These are phyloP conservation scores for Lasioglossum marginatum DNA, from an alignment of 2,888 invertebrate species.

Conservation along the genomic window DNA sequence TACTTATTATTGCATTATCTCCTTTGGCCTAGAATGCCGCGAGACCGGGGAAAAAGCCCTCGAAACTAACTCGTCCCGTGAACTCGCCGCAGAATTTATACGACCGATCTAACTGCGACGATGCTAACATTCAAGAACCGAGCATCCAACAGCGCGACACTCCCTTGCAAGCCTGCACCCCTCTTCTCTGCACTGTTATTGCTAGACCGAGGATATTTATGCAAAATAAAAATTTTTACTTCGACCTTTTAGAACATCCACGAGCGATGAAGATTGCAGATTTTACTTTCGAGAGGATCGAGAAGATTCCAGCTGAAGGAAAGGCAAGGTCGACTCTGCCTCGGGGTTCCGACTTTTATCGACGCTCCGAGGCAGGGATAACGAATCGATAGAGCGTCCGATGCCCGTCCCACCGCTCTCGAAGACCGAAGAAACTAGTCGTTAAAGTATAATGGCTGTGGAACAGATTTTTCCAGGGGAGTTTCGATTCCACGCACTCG, in stretches of 20 bases:
- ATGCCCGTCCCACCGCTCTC: not conserved
- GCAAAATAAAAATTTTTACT: not conserved
- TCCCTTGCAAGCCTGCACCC: not conserved
- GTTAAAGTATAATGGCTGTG: not conserved
- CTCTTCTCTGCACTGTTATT: not conserved
- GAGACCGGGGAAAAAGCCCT: slow-evolving; percentile 46
- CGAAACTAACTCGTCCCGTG: slow-evolving; percentile 36
- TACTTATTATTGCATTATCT: slow-evolving; percentile 82
- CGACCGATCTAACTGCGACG: not conserved
- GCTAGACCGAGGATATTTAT: not conserved
- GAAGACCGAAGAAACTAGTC: not conserved
- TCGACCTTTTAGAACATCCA: no score
- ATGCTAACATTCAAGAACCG: not conserved
- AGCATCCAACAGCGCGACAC: not conserved
- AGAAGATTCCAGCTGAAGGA: not conserved
- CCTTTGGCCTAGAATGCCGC: slow-evolving; percentile 67
- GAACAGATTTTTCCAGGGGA: not conserved
- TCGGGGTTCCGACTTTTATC: not conserved
- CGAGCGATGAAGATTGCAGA: not conserved
- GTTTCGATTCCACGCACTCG: slow-evolving; percentile 14
- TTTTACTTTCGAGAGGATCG: not conserved
- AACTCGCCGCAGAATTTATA: slow-evolving; percentile 45
- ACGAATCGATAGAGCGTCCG: not conserved
- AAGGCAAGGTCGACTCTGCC: not conserved
- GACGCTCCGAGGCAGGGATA: not conserved